Evolutionary conservation across 2,888 invertebrate species (phyloP).

Genomic region (Eupithecia inturbata): DNA sequence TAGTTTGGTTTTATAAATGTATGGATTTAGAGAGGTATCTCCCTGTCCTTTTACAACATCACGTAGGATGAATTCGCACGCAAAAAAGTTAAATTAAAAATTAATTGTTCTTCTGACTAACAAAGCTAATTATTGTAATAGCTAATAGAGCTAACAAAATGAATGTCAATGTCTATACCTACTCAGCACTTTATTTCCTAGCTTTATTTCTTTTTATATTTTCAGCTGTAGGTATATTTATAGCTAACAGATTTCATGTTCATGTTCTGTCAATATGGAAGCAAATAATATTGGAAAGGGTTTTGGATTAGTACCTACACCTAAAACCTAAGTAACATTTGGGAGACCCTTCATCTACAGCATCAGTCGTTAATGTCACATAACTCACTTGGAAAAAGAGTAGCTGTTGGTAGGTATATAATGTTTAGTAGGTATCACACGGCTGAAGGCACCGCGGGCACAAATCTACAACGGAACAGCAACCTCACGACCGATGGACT

Average conservation of each 20-base stretch:
- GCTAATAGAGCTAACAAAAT: no score
- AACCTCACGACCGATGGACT: slow-evolving; percentile 1
- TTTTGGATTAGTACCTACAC: neutral
- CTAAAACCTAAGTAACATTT: no score
- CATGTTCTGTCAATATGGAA: neutral
- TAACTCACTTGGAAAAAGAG: neutral
- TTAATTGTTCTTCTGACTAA: neutral
- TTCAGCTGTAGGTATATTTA: no score
- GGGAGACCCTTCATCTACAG: neutral
- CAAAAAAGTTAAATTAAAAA: neutral
- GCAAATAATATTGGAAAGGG: neutral
- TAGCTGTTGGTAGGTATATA: no score
- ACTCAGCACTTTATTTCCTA: neutral
- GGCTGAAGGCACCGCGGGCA: neutral
- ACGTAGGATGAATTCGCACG: neutral
- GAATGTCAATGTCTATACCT: no score
- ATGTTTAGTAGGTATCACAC: neutral
- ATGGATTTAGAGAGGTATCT: no score
- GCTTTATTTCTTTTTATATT: no score
- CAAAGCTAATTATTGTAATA: no score
- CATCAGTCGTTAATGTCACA: neutral
- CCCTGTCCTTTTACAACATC: neutral
- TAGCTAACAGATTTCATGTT: no score
- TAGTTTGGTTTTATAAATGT: no score
- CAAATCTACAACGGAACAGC: neutral